Percentiles rank a stretch among this genome's conserved stretches.
Conservation (phyloP, 2,888 invertebrate genomes). For the Sarcophaga rosellei region DNA sequence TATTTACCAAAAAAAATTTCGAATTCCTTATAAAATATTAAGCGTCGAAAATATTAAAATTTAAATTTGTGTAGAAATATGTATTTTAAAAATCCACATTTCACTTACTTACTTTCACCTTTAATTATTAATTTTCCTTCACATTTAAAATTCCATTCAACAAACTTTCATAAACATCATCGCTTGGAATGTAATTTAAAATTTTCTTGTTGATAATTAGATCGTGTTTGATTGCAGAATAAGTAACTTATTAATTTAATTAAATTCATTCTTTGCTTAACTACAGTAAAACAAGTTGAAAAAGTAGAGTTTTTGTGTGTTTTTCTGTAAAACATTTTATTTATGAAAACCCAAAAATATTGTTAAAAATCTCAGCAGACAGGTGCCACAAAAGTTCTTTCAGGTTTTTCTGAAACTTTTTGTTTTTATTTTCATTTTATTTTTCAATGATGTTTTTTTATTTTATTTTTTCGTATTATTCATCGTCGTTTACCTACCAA, state of each 20-base stretch:
- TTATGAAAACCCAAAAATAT: conserved; percentile 20
- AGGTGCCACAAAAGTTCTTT: conserved; percentile 39
- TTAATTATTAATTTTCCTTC: no score
- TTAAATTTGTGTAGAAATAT: no score
- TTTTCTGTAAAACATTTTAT: background rate
- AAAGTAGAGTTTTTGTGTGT: background rate
- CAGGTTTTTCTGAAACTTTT: background rate
- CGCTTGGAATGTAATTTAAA: background rate
- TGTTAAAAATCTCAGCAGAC: conserved; percentile 32
- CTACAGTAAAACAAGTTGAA: no score
- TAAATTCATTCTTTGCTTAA: background rate
- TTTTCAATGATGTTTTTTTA: background rate
- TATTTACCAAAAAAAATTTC: no score
- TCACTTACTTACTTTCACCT: no score
- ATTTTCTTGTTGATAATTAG: background rate
- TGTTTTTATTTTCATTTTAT: background rate
- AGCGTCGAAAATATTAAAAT: no score
- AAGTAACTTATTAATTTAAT: conserved; percentile 27
- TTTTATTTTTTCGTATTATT: background rate
- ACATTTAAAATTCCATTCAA: background rate
- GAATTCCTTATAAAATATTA: no score
- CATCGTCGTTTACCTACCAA: background rate
- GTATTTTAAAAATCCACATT: no score
- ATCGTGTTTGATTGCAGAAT: conserved; percentile 4
- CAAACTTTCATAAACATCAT: background rate